These are phyloP conservation scores for Pollicipes pollicipes DNA, from an alignment of 1,140 invertebrate species.

Conservation along the genomic window DNA sequence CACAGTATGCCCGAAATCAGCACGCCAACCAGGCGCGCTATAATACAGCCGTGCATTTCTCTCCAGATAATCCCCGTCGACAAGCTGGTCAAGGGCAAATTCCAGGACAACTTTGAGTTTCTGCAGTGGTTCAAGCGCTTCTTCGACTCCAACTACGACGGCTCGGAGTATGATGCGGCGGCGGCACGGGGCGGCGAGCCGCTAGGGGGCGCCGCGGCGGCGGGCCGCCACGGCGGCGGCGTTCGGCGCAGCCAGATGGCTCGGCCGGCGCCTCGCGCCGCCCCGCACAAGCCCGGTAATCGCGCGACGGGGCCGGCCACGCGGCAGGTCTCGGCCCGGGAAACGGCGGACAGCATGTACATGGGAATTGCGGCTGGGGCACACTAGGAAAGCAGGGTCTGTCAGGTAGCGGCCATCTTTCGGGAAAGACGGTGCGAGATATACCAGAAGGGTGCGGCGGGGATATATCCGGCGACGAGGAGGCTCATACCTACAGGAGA, in stretches of 20 bases:
- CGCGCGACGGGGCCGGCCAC: too few species aligned
- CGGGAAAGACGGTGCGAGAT: too few species aligned
- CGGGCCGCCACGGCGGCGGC: background rate
- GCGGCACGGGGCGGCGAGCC: constrained; percentile 59
- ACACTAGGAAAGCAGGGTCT: too few species aligned
- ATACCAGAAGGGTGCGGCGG: too few species aligned
- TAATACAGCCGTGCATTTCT: constrained; percentile 6
- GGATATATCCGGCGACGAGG: too few species aligned
- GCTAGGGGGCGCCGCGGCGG: constrained; percentile 33
- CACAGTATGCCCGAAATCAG: too few species aligned
- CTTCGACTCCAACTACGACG: constrained; percentile 98
- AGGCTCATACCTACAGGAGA: too few species aligned
- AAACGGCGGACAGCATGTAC: too few species aligned
- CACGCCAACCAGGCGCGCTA: too few species aligned
- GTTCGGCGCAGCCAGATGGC: background rate
- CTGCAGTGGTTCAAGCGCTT: constrained; percentile 99
- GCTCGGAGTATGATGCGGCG: constrained; percentile 77
- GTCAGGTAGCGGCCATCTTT: too few species aligned
- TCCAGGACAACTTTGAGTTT: constrained; percentile 99
- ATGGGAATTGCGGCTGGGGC: too few species aligned
- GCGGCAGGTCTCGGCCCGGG: too few species aligned
- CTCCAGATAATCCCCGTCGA: constrained; percentile 89
- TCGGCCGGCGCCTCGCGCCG: constrained; percentile 10
- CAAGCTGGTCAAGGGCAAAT: constrained; percentile 89
- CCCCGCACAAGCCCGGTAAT: background rate